Evolutionary conservation across 2,888 invertebrate species (phyloP).

Genomic region (Doris montereyensis): DNA sequence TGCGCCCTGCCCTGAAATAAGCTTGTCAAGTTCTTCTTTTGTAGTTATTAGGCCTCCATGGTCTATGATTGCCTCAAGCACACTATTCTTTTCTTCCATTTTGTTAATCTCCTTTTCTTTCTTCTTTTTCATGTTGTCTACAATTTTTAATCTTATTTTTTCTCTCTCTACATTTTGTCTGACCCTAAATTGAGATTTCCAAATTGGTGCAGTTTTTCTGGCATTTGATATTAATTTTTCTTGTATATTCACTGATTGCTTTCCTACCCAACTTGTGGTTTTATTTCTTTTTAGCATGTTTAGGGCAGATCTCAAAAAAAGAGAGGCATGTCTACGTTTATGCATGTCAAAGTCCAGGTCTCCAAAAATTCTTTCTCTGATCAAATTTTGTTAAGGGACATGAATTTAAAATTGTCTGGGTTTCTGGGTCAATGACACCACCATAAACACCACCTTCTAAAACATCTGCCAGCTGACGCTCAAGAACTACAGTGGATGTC

Average conservation of each 20-base stretch:
- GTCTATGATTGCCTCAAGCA: background rate
- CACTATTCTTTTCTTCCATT: background rate
- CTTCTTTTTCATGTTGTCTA: background rate
- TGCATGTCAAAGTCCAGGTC: background rate
- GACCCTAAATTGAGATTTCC: background rate
- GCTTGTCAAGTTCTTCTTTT: background rate
- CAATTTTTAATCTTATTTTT: background rate
- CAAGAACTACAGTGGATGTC: background rate
- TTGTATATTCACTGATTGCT: background rate
- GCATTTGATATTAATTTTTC: background rate
- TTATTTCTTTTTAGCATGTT: background rate
- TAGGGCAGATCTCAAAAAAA: background rate
- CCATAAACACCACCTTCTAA: background rate
- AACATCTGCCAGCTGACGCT: background rate
- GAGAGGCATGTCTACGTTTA: constrained; percentile 6
- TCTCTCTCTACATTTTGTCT: background rate
- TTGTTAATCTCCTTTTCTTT: background rate
- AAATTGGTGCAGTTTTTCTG: background rate
- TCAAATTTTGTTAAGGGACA: background rate
- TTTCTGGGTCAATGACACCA: background rate
- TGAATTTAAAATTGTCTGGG: background rate
- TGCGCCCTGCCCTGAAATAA: background rate
- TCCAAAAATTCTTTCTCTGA: background rate
- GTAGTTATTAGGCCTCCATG: background rate
- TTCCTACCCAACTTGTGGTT: background rate